Evolutionary conservation across 2,797 vertebrate genomes (phyloP).

Genomic region (Pipistrellus kuhlii): DNA sequence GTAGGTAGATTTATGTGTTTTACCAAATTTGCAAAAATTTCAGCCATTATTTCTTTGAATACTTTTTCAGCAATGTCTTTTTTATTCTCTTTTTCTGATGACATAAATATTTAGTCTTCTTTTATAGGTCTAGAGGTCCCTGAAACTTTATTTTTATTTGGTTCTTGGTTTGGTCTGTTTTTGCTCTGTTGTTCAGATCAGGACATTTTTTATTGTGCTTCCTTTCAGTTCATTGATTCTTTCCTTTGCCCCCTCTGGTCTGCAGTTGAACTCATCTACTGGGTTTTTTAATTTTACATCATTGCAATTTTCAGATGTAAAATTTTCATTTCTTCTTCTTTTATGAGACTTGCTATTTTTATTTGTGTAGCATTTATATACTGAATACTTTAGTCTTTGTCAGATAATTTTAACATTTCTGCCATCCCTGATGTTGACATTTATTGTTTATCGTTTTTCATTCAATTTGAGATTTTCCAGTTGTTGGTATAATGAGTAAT

Average conservation of each 20-base stretch:
- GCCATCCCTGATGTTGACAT: not conserved
- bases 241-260: not conserved
- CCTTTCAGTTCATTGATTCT: not conserved
- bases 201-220: not conserved
- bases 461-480: not conserved
- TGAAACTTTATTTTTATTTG: not conserved
- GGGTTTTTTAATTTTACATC: not conserved
- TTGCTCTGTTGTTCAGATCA: not conserved
- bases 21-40: not conserved
- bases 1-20: not conserved
- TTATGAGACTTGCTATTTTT: not conserved
- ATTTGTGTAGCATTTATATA: slow-evolving; percentile 9
- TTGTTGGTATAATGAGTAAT: not conserved
- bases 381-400: not conserved
- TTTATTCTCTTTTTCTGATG: slow-evolving; percentile 5
- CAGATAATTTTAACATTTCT: not conserved
- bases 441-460: not conserved
- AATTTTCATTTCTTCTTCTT: not conserved
- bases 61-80: not conserved
- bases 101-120: not conserved
- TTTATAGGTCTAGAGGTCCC: not conserved
- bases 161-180: not conserved
- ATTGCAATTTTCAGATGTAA: not conserved
- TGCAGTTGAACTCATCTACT: not conserved
- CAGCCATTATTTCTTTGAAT: not conserved